phyloP scores from a whole-genome alignment of 2,888 invertebrate genomes.

The Ypsolopha sequella region DNA sequence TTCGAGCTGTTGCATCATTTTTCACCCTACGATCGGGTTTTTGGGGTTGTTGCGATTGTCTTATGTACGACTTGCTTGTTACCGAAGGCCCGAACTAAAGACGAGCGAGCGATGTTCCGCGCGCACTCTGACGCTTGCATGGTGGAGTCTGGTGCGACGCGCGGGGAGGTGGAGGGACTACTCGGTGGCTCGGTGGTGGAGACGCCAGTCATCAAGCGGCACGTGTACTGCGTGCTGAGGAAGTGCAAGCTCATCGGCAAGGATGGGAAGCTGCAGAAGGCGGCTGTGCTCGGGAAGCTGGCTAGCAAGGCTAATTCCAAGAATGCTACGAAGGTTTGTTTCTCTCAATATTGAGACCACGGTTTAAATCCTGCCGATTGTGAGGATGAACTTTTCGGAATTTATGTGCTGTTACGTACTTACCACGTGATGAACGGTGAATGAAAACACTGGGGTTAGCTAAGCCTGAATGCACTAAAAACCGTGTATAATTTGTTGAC shows the following conservation, averaged over 20 bases:
- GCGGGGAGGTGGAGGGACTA: slow-evolving; percentile 28
- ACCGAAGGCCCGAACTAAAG: slow-evolving; percentile 24
- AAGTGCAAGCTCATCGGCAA: slow-evolving; percentile 53
- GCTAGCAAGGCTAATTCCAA: slow-evolving; percentile 26
- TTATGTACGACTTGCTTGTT: neutral
- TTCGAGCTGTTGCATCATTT: no score
- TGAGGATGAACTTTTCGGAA: no score
- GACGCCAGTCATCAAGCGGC: slow-evolving; percentile 30
- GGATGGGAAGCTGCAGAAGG: slow-evolving; percentile 55
- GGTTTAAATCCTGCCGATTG: no score
- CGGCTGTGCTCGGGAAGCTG: slow-evolving; percentile 37
- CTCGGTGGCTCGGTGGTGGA: slow-evolving; percentile 32
- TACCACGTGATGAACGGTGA: neutral
- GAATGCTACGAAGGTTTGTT: slow-evolving; percentile 37
- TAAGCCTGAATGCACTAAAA: no score
- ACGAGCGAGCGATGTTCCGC: slow-evolving; percentile 54
- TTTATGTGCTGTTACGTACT: no score
- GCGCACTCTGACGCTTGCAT: slow-evolving; percentile 50
- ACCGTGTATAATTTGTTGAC: no score
- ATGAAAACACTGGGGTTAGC: neutral
- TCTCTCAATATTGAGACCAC: no score
- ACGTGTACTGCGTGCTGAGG: slow-evolving; percentile 55
- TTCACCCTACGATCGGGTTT: no score
- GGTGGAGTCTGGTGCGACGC: slow-evolving; percentile 27
- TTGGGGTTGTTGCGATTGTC: no score